Evolutionary conservation across 2,888 invertebrate species (phyloP).

Genomic region (Caenorhabditis panamensis): DNA sequence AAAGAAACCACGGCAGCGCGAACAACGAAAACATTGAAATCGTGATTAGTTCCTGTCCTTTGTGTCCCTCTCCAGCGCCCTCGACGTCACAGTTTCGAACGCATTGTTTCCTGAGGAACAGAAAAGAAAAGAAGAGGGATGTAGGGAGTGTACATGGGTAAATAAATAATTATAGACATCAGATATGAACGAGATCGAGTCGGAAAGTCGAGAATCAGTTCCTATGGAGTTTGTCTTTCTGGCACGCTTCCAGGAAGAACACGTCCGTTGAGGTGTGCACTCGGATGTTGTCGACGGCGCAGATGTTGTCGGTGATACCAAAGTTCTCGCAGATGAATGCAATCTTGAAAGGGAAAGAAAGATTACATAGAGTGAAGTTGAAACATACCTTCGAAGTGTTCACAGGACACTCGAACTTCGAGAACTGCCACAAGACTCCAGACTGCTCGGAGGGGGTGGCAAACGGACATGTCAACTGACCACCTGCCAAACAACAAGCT

Average conservation of each 20-base stretch:
- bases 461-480: constrained; percentile 62
- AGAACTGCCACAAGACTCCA: constrained; percentile 66
- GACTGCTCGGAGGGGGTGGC: constrained; percentile 61
- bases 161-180: constrained; percentile 33
- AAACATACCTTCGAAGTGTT: constrained; percentile 52
- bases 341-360: no score
- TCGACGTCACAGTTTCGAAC: constrained; percentile 22
- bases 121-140: background rate
- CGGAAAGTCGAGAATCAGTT: constrained; percentile 11
- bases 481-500: constrained; percentile 65
- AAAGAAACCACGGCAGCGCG: background rate
- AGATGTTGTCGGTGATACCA: constrained; percentile 65
- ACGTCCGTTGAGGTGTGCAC: constrained; percentile 71
- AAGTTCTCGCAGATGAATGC: constrained; percentile 78
- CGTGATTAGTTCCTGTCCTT: constrained; percentile 18
- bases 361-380: no score
- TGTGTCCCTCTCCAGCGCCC: constrained; percentile 15
- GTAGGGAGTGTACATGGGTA: background rate
- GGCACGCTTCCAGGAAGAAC: constrained; percentile 74
- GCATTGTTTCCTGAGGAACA: constrained; percentile 34
- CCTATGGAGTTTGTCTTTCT: constrained; percentile 61
- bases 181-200: constrained; percentile 40
- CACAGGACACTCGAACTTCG: constrained; percentile 68
- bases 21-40: constrained; percentile 13
- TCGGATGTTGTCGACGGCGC: constrained; percentile 75